Conservation (phyloP, 2,888 invertebrate genomes). For the Cephus pygmeus region DNA sequence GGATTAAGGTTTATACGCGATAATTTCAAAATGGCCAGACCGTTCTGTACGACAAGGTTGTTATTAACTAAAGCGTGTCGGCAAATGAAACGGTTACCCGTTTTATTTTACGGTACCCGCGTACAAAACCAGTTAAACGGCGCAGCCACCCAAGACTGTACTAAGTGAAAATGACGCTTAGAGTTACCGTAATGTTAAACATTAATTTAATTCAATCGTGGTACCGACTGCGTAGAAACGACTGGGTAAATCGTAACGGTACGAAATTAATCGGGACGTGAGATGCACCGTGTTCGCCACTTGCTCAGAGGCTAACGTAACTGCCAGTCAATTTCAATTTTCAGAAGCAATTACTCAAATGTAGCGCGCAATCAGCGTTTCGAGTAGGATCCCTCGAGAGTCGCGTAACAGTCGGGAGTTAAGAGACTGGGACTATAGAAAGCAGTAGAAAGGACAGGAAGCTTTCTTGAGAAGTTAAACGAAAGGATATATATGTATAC, state of each 20-base stretch:
- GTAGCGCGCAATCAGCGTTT: slow-evolving; percentile 8
- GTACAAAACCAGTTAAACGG: background rate
- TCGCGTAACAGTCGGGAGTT: background rate
- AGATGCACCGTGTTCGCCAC: background rate
- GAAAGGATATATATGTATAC: background rate
- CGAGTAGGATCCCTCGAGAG: background rate
- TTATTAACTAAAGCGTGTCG: slow-evolving; percentile 36
- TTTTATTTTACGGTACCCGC: slow-evolving; percentile 23
- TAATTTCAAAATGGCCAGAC: slow-evolving; percentile 39
- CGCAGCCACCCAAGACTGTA: background rate
- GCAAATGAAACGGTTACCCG: slow-evolving; percentile 46
- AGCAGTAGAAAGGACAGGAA: background rate
- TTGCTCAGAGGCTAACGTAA: background rate
- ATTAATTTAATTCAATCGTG: slow-evolving; percentile 47
- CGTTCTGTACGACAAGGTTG: background rate
- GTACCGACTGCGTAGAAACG: slow-evolving; percentile 10
- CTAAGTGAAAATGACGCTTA: slow-evolving; percentile 40
- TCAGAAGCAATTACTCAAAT: slow-evolving; percentile 47
- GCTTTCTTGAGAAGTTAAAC: background rate
- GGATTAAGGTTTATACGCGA: slow-evolving; percentile 51
- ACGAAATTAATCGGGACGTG: slow-evolving; percentile 10
- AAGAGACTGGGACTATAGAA: background rate
- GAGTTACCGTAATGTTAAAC: slow-evolving; percentile 37
- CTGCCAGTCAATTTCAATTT: slow-evolving; percentile 45
- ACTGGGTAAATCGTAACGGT: background rate